These are phyloP conservation scores for Neoniphon sammara DNA, from an alignment of 2,797 vertebrate species.

Conservation along the genomic window DNA sequence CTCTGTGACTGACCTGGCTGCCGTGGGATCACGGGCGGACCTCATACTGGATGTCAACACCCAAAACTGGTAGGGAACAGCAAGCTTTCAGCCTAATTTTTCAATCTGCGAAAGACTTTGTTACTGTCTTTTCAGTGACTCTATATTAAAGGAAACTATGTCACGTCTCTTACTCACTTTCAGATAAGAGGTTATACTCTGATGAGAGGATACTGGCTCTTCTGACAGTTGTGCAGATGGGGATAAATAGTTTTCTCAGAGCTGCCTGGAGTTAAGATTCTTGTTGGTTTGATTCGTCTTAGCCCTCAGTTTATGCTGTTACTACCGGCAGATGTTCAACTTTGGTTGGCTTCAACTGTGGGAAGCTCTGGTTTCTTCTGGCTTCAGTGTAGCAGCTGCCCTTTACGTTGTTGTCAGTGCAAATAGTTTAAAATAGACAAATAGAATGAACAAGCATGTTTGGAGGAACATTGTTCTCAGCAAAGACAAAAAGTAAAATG, in stretches of 20 bases:
- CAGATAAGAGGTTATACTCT: background rate
- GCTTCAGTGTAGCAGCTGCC: slow-evolving; percentile 5
- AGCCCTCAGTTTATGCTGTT: slow-evolving; percentile 4
- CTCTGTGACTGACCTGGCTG: slow-evolving; percentile 56
- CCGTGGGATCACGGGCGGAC: slow-evolving; percentile 40
- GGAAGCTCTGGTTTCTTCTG: slow-evolving; percentile 34
- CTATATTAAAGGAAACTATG: slow-evolving; percentile 5
- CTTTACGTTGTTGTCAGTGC: background rate
- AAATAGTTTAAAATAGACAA: slow-evolving; percentile 16
- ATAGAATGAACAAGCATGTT: slow-evolving; percentile 5
- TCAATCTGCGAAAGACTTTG: background rate
- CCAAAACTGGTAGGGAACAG: slow-evolving; percentile 62
- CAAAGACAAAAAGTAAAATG: background rate
- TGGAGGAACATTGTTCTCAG: slow-evolving; percentile 18
- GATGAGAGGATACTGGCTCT: background rate
- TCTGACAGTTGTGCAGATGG: slow-evolving; percentile 25
- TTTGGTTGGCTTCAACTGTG: slow-evolving; percentile 41
- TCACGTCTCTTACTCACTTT: background rate
- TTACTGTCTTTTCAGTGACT: slow-evolving; percentile 11
- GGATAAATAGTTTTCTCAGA: slow-evolving; percentile 2
- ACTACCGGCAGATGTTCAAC: slow-evolving; percentile 32
- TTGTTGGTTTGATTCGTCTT: slow-evolving; percentile 34
- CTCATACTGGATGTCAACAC: slow-evolving; percentile 63
- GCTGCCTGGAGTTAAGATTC: background rate
- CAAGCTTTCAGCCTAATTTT: background rate